Evolutionary conservation across 2,888 invertebrate species (phyloP), one percentile per base, ranked within the genome.

Genomic region (Gryllus longicercus): DNA sequence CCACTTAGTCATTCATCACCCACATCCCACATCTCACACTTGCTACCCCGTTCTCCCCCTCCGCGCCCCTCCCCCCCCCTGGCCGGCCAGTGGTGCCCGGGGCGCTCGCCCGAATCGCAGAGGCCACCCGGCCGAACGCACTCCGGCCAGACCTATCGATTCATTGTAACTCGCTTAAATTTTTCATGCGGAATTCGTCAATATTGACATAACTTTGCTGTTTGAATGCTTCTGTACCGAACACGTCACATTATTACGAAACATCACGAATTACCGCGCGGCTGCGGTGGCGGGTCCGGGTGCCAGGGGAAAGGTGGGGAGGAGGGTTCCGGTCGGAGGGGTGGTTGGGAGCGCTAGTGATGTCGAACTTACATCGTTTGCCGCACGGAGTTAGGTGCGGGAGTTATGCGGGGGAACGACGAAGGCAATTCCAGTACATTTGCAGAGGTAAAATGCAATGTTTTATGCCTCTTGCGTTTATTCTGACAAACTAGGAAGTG

Each of bases 311-410:
- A 8, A 38, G 74, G 74, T 11, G 75, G 78, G 77, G 75, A 23
- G 23, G 75, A 51, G 82, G 79, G 80, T 79, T 75, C 50, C 78
- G 80, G 75, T 38, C 81, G 79, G 51, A 78, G 81, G 49, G 80
- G 81, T 49, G 80, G 38, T 5, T 38, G 38, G 38, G 38, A 38
- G 38, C 38, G 38, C 38, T 38, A 38, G 38, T 38, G 8, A 38
- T 5, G 8, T 8, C 38, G 8, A 38, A 38, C 38, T 38, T 38
- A 38, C 38, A 38, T 38, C 38, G 38, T 38, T 38, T 38, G 38
- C 8, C 38, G 38, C 38, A 38, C 38, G 38, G 38, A 8, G 8
- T 8, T 38, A 38, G 38, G 8, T 38, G 38, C 8, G 38, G 38
- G 38, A 38, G 38, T 38, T 38, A 5, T 38, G 38, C 38, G 38